Evolutionary conservation across 2,888 invertebrate genomes (phyloP), one percentile per base, ranked within the genome.

Genomic region (Odontocolon sp.): DNA sequence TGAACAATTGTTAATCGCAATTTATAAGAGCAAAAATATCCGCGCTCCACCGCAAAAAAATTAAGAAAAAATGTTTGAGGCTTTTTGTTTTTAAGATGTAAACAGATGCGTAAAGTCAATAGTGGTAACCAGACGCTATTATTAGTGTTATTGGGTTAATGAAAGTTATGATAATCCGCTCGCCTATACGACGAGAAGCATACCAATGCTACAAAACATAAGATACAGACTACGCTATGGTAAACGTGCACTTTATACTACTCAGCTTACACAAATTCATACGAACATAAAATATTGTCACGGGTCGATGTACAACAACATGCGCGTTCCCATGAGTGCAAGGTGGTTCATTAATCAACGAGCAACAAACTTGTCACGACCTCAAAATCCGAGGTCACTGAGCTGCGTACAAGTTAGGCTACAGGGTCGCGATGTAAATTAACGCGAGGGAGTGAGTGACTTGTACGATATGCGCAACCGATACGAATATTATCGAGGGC

Each of bases 361-460:
- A 40, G 31, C 45, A 70, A 67, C 67, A 45, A 71, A 76, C 70
- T 71, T 56, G 59, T 59, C 64, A 36, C 69, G 70, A 66, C 61
- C 70, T 67, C 52, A 31, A 59, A 68, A 59, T 66, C 31, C 64
- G 64, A 70, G 75, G 59, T 66, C 59, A 31, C 31, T 33, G 8
- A 45, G 52, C 28, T 54, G 70, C 23, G 36, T 18, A 50, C 31
- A 52, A 38, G 74, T 76, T 54, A 54, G 66, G 42, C 59, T 70
- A 31, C 63, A 54, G 59, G 66, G 52, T 59, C 59, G 26, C 47
- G 70, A 76, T 45, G 75, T 47, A 70, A 70, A 76, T 70, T 76
- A 61, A 76, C 59, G 36, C 52, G 66, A 23, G 38, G 67, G 26
- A 45, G 67, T 54, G 52, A 61, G 61, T 38, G 21, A 31, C 28